These are phyloP conservation scores for Sturnus vulgaris DNA, from an alignment of 2,113 vertebrate genomes.

Conservation along the genomic window DNA sequence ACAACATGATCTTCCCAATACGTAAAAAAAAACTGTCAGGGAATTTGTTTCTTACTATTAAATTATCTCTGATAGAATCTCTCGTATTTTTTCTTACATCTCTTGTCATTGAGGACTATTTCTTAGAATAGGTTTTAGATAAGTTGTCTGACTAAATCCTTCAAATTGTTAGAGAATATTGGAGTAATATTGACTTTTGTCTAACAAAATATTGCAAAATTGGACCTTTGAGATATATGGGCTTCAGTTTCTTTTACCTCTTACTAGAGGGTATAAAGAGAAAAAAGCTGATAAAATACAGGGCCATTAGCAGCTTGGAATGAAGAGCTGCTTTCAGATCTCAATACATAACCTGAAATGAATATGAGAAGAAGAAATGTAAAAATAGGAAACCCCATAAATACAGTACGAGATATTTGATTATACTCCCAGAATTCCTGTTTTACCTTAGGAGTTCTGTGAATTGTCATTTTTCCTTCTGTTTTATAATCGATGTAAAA, in stretches of 20 bases:
- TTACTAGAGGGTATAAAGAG: background rate
- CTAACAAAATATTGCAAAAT: background rate
- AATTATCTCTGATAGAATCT: background rate
- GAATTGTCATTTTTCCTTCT: background rate
- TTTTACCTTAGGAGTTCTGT: background rate
- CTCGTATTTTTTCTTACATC: background rate
- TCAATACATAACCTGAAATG: background rate
- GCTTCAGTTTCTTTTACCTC: background rate
- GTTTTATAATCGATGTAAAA: background rate
- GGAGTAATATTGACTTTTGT: background rate
- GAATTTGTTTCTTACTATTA: background rate
- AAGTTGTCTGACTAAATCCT: background rate
- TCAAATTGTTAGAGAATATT: background rate
- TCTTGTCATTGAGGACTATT: background rate
- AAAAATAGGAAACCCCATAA: background rate
- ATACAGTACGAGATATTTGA: background rate
- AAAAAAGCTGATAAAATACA: background rate
- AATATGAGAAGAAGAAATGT: background rate
- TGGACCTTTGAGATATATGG: background rate
- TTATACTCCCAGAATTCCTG: background rate
- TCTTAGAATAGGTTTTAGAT: background rate
- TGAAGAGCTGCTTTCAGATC: background rate
- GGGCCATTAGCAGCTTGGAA: background rate
- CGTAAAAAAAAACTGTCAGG: background rate
- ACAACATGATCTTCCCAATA: background rate